phyloP scores from a whole-genome alignment of 1,140 invertebrate species.

The Drosophila guanche region DNA sequence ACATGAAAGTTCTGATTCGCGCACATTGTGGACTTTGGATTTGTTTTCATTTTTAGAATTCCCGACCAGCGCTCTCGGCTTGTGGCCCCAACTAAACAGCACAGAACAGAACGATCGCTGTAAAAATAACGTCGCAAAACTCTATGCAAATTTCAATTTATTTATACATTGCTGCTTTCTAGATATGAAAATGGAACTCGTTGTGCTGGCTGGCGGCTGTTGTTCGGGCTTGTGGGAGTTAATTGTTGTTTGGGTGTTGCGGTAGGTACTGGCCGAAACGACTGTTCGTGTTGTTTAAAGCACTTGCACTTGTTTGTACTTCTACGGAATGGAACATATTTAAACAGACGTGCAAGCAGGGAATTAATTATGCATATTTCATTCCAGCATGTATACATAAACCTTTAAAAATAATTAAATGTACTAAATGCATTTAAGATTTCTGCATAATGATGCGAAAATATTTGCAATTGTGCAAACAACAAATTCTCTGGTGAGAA shows the following conservation, averaged over 20 bases:
- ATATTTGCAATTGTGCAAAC: slow-evolving; percentile 21
- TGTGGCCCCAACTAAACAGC: slow-evolving; percentile 9
- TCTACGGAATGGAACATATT: too few species aligned
- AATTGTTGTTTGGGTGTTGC: slow-evolving; percentile 24
- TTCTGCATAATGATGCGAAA: slow-evolving; percentile 10
- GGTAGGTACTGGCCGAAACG: slow-evolving; percentile 21
- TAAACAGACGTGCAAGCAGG: too few species aligned
- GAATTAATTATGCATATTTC: too few species aligned
- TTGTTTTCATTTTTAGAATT: slow-evolving; percentile 62
- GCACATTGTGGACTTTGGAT: slow-evolving; percentile 77
- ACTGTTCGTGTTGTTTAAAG: slow-evolving; percentile 7
- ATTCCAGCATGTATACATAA: too few species aligned
- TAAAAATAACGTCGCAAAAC: slow-evolving; percentile 57
- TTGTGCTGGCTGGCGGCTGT: background rate
- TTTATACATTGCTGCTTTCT: slow-evolving; percentile 24
- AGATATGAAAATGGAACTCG: slow-evolving; percentile 6
- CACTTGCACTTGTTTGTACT: background rate
- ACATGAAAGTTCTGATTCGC: slow-evolving; percentile 37
- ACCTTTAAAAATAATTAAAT: too few species aligned
- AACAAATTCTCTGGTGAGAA: background rate
- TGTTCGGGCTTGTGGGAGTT: too few species aligned
- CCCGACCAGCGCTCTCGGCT: slow-evolving; percentile 21
- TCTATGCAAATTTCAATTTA: slow-evolving; percentile 47
- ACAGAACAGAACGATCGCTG: slow-evolving; percentile 11
- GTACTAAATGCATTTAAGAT: slow-evolving; percentile 3